Percentiles rank a stretch among this genome's conserved stretches.
Conservation (phyloP, 2,797 vertebrate genomes). For the Paramormyrops hopkinsi region DNA sequence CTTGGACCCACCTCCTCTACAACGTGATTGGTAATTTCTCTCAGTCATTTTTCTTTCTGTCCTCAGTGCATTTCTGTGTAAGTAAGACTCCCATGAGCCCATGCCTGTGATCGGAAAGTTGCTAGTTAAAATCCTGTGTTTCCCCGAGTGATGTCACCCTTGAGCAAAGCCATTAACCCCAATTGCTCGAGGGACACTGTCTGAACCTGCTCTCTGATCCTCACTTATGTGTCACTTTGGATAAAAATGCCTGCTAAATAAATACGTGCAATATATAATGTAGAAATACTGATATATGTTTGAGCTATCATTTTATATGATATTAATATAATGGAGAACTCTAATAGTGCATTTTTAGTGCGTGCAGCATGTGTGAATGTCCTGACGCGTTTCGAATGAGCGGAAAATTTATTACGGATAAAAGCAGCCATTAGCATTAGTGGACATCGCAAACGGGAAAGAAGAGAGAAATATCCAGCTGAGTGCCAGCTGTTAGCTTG, state of each 20-base stretch:
- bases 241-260: not conserved
- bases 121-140: not conserved
- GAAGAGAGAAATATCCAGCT: not conserved
- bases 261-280: not conserved
- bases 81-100: not conserved
- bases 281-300: not conserved
- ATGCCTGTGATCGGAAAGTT: not conserved
- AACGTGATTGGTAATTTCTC: not conserved
- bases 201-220: not conserved
- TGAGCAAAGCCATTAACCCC: not conserved
- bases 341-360: not conserved
- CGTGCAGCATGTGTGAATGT: not conserved
- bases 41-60: not conserved
- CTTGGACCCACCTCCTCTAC: not conserved
- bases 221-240: not conserved
- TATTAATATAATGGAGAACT: not conserved
- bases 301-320: not conserved
- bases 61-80: not conserved
- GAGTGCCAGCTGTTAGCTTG: conserved; percentile 51
- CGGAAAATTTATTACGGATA: not conserved
- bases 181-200: not conserved
- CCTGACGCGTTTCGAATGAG: not conserved
- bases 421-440: not conserved
- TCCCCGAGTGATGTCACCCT: not conserved
- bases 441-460: not conserved